Evolutionary conservation across 2,888 invertebrate genomes (phyloP), one percentile per base, ranked within the genome.

Genomic region (Cremastinae sp.): DNA sequence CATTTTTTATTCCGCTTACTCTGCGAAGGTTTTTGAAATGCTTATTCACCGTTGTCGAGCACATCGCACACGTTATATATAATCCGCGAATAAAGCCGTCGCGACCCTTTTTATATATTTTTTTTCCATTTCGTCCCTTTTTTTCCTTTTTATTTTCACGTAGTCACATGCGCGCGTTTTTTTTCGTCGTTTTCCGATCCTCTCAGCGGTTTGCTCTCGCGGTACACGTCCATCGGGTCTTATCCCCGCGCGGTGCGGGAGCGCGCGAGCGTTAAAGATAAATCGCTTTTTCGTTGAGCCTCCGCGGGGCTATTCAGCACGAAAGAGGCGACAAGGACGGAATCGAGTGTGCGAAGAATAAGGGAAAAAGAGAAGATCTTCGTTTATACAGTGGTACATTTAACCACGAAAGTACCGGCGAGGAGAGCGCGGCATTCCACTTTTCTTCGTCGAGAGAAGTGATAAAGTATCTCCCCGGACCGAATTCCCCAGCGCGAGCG

Each of bases 241-340:
- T 75, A 62, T 75, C 75, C 71, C 66, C 61, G 9, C 7, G 53
- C 22, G 62, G 41, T 56, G n/a, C n/a, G 56, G 20, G 59, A 41
- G 53, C 51, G 51, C 68, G 69, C 68, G 22, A 64, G 62, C 64
- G 76, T 68, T 59, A 59, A 64, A 76, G 76, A 76, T 76, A 76
- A 76, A 76, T 76, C 76, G 76, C 58, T 76, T 73, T 73, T 72
- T 73, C 58, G 61, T 43, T 61, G 71, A 47, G 70, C 43, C 64
- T 45, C n/a, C 47, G 20, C 51, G 51, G 66, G 51, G 45, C 58
- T 53, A 75, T 75, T 75, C 58, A 53, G 38, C 3, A 41, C 47
- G n/a, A 56, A 45, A 2, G 22, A 9, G 59, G 51, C 41, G 14
- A 51, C 58, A 12, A 16, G 18, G 28, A 43, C 10, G 14, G 71